These are phyloP conservation scores for Chloroceryle aenea DNA, from an alignment of 2,113 vertebrate species.

Conservation along the genomic window DNA sequence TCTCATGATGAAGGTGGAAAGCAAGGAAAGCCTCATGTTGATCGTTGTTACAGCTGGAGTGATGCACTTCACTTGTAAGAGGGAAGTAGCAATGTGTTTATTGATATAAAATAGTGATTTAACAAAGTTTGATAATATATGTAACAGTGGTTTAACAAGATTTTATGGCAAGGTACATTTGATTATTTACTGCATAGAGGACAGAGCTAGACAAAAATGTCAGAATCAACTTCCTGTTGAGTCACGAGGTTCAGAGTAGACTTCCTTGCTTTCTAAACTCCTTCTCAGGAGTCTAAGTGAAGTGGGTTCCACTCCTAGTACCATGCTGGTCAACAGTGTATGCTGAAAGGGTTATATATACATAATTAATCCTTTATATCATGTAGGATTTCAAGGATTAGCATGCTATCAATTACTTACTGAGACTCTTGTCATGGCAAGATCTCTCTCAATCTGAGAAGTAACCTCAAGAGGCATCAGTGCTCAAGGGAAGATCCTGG, in stretches of 20 bases:
- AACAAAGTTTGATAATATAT: neutral
- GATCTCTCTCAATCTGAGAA: neutral
- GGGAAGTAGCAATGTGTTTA: neutral
- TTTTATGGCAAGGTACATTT: neutral
- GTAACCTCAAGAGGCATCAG: neutral
- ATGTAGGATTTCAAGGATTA: neutral
- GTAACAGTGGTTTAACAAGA: neutral
- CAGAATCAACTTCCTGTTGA: neutral
- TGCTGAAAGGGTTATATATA: neutral
- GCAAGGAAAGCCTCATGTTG: neutral
- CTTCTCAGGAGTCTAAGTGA: neutral
- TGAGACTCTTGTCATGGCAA: neutral
- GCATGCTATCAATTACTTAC: neutral
- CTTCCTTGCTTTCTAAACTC: neutral
- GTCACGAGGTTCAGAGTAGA: neutral
- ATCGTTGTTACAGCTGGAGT: neutral
- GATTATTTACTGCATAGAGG: neutral
- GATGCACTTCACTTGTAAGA: neutral
- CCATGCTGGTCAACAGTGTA: neutral
- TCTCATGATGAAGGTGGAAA: fast-evolving
- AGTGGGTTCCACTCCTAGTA: neutral
- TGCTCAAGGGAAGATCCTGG: neutral
- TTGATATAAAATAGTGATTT: neutral
- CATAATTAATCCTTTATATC: neutral
- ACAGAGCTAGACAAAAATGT: neutral